Conservation (phyloP, 2,888 invertebrate species). For the Calliopum simillimum region DNA sequence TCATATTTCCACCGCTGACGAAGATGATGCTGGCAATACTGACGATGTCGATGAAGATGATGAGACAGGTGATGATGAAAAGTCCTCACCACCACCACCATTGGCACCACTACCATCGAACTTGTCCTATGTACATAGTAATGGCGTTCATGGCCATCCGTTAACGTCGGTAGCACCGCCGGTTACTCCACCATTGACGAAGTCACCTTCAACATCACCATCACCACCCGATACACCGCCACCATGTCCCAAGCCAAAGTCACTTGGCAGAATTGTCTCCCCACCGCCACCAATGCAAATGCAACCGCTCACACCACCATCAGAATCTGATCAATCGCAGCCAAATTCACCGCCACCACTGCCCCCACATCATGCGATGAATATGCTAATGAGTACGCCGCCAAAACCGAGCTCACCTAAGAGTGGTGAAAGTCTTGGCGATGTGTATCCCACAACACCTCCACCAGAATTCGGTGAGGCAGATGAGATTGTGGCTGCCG, state of each 20-base stretch:
- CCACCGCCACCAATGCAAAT: slow-evolving; percentile 55
- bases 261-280: slow-evolving; percentile 53
- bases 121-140: slow-evolving; percentile 60
- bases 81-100: slow-evolving; percentile 60
- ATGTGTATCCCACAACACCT: slow-evolving; percentile 48
- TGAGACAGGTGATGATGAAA: slow-evolving; percentile 55
- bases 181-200: slow-evolving; percentile 56
- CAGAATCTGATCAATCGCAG: slow-evolving; percentile 61
- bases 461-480: slow-evolving; percentile 49
- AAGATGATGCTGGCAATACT: slow-evolving; percentile 22
- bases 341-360: slow-evolving; percentile 58
- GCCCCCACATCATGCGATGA: slow-evolving; percentile 41
- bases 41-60: slow-evolving; percentile 45
- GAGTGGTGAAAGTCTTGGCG: slow-evolving; percentile 32
- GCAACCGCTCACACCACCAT: slow-evolving; percentile 59
- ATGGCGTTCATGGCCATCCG: slow-evolving; percentile 33
- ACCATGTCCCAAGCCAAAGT: slow-evolving; percentile 52
- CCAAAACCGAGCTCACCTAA: slow-evolving; percentile 38
- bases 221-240: slow-evolving; percentile 64
- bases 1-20: slow-evolving; percentile 39
- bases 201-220: slow-evolving; percentile 62
- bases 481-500: slow-evolving; percentile 41
- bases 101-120: slow-evolving; percentile 63
- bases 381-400: slow-evolving; percentile 41
- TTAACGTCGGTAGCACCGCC: slow-evolving; percentile 18